Evolutionary conservation across 1,140 invertebrate genomes (phyloP).

Genomic region (Leptoteleia sp.): DNA sequence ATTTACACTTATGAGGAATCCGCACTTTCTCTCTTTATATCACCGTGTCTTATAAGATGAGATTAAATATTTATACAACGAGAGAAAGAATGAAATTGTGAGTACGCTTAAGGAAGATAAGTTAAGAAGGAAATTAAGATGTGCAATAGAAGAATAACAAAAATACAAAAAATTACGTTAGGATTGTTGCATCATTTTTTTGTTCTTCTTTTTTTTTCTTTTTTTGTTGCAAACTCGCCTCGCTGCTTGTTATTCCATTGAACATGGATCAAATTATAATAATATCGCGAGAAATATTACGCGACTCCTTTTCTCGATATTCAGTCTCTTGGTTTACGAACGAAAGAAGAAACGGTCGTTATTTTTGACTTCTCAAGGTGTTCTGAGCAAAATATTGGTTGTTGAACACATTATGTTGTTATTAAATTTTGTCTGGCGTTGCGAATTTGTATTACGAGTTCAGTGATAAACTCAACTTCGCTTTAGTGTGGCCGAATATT

Average conservation of each 20-base stretch:
- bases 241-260: slow-evolving; percentile 1
- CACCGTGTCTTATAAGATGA: slow-evolving; percentile 8
- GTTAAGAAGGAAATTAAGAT: neutral
- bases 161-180: neutral
- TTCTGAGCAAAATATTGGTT: slow-evolving; percentile 22
- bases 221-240: slow-evolving; percentile 18
- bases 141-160: neutral
- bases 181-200: slow-evolving; percentile 12
- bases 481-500: slow-evolving; percentile 12
- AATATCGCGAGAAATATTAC: slow-evolving; percentile 18
- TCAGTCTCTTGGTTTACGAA: slow-evolving; percentile 28
- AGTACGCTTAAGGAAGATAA: slow-evolving; percentile 10
- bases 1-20: slow-evolving; percentile 32
- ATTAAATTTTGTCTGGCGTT: slow-evolving; percentile 1
- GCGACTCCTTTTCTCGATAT: slow-evolving; percentile 15
- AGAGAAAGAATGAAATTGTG: slow-evolving; percentile 26
- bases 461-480: slow-evolving; percentile 23
- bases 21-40: slow-evolving; percentile 18
- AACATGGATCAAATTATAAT: slow-evolving; percentile 15
- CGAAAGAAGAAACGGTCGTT: slow-evolving; percentile 21
- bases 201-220: neutral
- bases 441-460: slow-evolving; percentile 12
- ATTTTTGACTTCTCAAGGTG: slow-evolving; percentile 3
- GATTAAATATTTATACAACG: slow-evolving; percentile 37
- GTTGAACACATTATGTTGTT: slow-evolving; percentile 39